phyloP scores from a whole-genome alignment of 1,140 invertebrate genomes.

The Drosophila oshimai region DNA sequence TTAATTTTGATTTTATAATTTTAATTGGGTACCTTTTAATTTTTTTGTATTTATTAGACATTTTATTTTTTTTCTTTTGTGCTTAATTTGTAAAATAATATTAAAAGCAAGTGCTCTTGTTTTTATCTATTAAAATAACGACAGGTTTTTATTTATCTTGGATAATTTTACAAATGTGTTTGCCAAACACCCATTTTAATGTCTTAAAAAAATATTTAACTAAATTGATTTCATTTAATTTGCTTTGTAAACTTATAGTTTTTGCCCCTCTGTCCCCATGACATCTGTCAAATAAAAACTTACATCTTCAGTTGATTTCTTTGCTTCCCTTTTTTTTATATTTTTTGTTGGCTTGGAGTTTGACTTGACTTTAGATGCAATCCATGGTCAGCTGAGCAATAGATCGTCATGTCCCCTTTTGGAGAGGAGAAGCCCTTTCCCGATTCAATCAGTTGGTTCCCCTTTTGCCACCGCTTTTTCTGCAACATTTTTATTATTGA shows the following conservation, averaged over 20 bases:
- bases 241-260: neutral
- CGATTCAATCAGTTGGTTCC: slow-evolving; percentile 7
- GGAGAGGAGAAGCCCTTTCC: neutral
- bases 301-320: neutral
- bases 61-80: too few species aligned
- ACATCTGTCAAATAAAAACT: neutral
- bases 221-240: too few species aligned
- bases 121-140: too few species aligned
- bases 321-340: neutral
- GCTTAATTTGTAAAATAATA: neutral
- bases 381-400: slow-evolving; percentile 24
- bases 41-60: neutral
- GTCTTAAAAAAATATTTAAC: too few species aligned
- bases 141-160: too few species aligned
- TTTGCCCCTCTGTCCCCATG: neutral
- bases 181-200: too few species aligned
- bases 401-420: neutral
- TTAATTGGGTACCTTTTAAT: neutral
- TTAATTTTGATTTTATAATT: neutral
- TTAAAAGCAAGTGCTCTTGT: too few species aligned
- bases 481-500: slow-evolving; percentile 48
- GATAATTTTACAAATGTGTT: too few species aligned
- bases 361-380: slow-evolving; percentile 7
- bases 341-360: neutral
- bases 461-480: neutral